These are phyloP conservation scores for Tokudaia muenninki DNA, from an alignment of 2,797 vertebrate species.

Conservation along the genomic window DNA sequence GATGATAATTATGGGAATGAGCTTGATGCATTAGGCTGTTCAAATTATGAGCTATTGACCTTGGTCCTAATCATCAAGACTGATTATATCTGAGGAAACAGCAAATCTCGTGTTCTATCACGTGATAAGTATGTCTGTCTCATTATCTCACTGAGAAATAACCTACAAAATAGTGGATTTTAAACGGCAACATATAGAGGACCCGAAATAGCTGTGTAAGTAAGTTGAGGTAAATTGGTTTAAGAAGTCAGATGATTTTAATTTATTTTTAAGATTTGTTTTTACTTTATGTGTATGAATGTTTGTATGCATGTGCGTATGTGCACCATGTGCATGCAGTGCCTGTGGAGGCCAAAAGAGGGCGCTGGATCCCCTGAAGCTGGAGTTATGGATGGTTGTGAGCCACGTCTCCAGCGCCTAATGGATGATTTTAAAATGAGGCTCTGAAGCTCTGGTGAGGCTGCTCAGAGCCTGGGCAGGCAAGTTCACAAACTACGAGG, in stretches of 20 bases:
- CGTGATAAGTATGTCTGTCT: not conserved
- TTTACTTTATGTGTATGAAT: not conserved
- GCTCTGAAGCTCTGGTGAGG: not conserved
- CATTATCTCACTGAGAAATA: constrained; percentile 21
- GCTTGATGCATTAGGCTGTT: not conserved
- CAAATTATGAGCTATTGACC: not conserved
- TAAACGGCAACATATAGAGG: not conserved
- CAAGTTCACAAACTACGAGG: not conserved
- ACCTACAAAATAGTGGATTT: constrained; percentile 10
- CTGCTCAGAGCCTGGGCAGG: not conserved
- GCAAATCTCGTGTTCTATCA: not conserved
- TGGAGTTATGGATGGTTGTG: not conserved
- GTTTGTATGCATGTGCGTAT: not conserved
- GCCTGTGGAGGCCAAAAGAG: not conserved
- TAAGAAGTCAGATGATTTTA: not conserved
- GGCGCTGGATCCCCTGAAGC: not conserved
- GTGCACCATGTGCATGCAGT: not conserved
- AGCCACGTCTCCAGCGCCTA: not conserved
- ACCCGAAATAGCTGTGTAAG: not conserved
- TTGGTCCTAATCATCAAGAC: not conserved
- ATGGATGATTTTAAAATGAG: not conserved
- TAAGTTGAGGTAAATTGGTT: not conserved
- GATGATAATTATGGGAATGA: not conserved
- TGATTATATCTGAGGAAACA: not conserved
- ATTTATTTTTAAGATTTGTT: not conserved